Base-by-base conservation (phyloP, 2,888 invertebrate genomes). In the Rhaphigaster nebulosa region DNA sequence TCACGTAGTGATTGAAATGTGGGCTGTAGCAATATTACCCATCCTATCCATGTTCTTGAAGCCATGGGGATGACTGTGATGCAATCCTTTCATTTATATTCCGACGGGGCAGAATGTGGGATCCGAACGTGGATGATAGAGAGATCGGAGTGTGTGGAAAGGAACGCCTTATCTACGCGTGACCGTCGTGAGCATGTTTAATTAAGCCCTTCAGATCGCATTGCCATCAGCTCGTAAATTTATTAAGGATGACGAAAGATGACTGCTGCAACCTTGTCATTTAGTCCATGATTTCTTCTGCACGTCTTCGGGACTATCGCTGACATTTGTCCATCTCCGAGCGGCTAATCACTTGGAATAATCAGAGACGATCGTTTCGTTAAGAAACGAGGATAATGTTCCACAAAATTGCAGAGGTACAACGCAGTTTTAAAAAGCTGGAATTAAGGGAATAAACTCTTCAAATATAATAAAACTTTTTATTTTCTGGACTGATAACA, bases 191-290 rank as follows among this genome's bases (percentile, higher is more conserved):
- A 84, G 80, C 26, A 50, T 84, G 41, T 41, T 41, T 80, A 84
- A 84, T 84, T 84, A 45, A 34, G 84, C 15, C 84, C 84, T 23
- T 50, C 84, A 84, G 84, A n/a, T 84, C 70, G 84, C 84, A 50
- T 38, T 20, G 23, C 18, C 20, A 84, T 45, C 84, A 45, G 45
- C 13, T 84, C 41, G 45, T n/a, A 84, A 84, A 84, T 45, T 84
- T 84, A 84, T 84, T 45, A n/a, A 15, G 23, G 41, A 84, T 84
- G 84, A 84, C 45, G 84, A 84, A 45, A 84, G 84, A 50, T 45
- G n/a, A 45, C n/a, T 0, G 84, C 26, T 45, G 41, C 26, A 41
- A 41, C 80, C 20, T 84, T 50, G 70, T 76, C 70, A 76, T 76
- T 76, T 38, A 76, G 20, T 20, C 8, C 20, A 38, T 76, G 34